phyloP scores from a whole-genome alignment of 1,140 invertebrate species.

The Drosophila aff. region DNA sequence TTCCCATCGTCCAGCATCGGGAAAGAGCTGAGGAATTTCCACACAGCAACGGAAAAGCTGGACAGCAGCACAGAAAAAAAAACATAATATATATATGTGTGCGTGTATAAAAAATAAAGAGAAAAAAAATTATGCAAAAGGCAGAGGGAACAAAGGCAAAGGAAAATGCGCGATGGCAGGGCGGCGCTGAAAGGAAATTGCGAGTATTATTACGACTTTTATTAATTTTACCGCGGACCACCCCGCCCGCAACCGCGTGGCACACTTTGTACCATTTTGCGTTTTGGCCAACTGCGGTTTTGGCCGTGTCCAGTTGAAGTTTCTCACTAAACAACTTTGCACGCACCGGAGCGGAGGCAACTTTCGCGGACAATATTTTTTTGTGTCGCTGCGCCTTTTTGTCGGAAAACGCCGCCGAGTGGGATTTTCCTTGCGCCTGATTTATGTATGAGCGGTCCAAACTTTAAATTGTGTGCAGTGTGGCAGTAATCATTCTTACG shows the following conservation, averaged over 20 bases:
- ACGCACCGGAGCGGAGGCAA: slow-evolving; percentile 57
- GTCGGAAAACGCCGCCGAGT: neutral
- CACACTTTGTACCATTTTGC: slow-evolving; percentile 65
- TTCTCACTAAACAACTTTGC: slow-evolving; percentile 81
- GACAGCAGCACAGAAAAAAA: slow-evolving; percentile 10
- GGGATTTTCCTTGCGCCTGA: slow-evolving; percentile 63
- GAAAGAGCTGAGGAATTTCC: slow-evolving; percentile 48
- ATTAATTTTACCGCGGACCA: slow-evolving; percentile 71
- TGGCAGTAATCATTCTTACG: slow-evolving; percentile 68
- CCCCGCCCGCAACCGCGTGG: neutral
- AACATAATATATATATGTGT: neutral
- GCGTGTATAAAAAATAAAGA: neutral
- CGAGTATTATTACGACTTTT: slow-evolving; percentile 84
- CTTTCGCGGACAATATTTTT: slow-evolving; percentile 52
- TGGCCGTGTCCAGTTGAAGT: slow-evolving; percentile 74
- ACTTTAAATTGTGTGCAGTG: slow-evolving; percentile 76
- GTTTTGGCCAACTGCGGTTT: slow-evolving; percentile 40
- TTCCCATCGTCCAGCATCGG: slow-evolving; percentile 46
- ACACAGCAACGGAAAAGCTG: slow-evolving; percentile 26
- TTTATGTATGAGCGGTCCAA: slow-evolving; percentile 70
- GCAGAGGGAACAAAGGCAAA: slow-evolving; percentile 53
- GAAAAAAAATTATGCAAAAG: slow-evolving; percentile 32
- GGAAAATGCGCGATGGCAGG: slow-evolving; percentile 54
- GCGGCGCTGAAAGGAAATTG: slow-evolving; percentile 73
- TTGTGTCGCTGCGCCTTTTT: slow-evolving; percentile 7